phyloP scores from a whole-genome alignment of 2,113 vertebrate species.

The Cyprinus carpio region DNA sequence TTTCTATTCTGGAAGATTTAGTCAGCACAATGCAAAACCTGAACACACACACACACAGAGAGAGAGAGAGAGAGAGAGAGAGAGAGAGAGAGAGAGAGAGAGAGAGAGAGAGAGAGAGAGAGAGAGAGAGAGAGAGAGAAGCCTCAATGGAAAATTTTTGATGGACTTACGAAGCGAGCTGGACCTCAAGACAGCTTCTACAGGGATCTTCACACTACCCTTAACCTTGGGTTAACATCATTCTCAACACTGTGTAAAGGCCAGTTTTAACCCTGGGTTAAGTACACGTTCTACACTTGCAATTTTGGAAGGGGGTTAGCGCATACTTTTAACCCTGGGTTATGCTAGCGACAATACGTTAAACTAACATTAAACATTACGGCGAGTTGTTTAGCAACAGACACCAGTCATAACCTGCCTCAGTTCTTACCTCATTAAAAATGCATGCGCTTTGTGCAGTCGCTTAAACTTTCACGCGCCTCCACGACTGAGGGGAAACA shows the following conservation, averaged over 20 bases:
- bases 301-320: background rate
- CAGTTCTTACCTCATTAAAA: constrained; percentile 7
- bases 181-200: background rate
- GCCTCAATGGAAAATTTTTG: constrained; percentile 14
- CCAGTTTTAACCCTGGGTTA: background rate
- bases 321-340: background rate
- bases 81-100: background rate
- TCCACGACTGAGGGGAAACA: background rate
- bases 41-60: background rate
- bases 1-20: background rate
- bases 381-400: background rate
- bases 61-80: background rate
- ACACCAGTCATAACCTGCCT: constrained; percentile 13
- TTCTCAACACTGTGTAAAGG: background rate
- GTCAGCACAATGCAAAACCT: constrained; percentile 9
- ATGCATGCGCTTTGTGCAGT: constrained; percentile 7
- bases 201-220: background rate
- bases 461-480: constrained; percentile 11
- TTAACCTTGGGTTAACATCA: background rate
- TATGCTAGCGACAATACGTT: background rate
- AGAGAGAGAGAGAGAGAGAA: background rate
- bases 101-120: background rate
- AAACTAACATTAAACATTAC: background rate
- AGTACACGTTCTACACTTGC: background rate
- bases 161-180: background rate